Evolutionary conservation across 2,113 vertebrate species (phyloP).

Genomic region (Calyptommatus sinebrachiatus): DNA sequence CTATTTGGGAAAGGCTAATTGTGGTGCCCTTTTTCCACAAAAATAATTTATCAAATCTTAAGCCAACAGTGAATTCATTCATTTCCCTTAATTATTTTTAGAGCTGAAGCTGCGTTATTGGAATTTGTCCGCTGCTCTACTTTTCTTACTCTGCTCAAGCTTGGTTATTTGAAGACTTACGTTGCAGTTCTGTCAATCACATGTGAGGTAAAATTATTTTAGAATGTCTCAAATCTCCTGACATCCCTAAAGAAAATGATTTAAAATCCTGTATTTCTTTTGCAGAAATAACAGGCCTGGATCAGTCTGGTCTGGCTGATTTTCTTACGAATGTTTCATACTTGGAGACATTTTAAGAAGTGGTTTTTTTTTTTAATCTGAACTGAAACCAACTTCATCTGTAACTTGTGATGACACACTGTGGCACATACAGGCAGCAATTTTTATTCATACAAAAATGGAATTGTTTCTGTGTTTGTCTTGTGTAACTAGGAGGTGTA

Average conservation of each 20-base stretch:
- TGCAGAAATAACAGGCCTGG: constrained; percentile 7
- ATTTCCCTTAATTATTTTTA: constrained; percentile 55
- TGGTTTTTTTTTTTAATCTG: constrained; percentile 9
- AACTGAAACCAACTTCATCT: background rate
- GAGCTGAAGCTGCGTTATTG: constrained; percentile 69
- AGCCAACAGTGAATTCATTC: background rate
- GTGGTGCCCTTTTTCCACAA: background rate
- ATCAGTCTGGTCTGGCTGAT: background rate
- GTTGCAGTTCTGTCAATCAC: constrained; percentile 55
- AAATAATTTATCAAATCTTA: background rate
- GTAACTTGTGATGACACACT: background rate
- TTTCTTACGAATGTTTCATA: background rate
- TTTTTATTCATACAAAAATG: too few relatives aligned
- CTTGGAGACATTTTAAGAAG: background rate
- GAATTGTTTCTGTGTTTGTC: background rate
- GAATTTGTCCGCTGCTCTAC: constrained; percentile 78
- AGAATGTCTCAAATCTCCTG: background rate
- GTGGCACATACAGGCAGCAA: background rate
- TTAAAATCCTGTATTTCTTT: background rate
- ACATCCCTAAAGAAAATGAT: background rate
- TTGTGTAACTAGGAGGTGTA: background rate
- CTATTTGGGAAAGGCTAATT: background rate
- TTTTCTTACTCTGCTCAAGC: constrained; percentile 66
- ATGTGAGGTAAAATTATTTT: constrained; percentile 77
- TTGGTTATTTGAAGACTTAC: constrained; percentile 62